Evolutionary conservation across 2,797 vertebrate species (phyloP).

Genomic region (Gobionotothen gibberifrons): DNA sequence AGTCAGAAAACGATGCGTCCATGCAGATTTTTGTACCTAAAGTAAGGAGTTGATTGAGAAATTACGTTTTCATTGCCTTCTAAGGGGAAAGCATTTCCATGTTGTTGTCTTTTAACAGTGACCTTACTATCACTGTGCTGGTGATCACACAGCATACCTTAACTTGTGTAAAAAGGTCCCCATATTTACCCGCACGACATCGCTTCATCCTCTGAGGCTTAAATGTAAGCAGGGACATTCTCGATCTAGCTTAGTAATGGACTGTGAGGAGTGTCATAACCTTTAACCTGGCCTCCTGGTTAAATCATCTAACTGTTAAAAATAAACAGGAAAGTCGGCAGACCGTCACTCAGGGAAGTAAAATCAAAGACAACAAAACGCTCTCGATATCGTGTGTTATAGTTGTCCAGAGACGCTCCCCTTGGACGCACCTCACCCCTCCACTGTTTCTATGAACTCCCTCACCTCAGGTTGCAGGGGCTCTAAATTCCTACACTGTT

Average conservation of each 20-base stretch:
- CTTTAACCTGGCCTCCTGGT: constrained; percentile 33
- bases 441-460: background rate
- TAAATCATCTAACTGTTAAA: constrained; percentile 36
- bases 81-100: background rate
- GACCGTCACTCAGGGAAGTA: background rate
- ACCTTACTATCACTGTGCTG: background rate
- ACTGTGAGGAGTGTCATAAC: constrained; percentile 29
- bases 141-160: background rate
- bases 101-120: background rate
- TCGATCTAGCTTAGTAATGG: constrained; percentile 23
- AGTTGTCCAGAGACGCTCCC: background rate
- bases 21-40: background rate
- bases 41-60: no score
- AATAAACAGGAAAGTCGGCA: constrained; percentile 17
- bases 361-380: background rate
- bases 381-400: background rate
- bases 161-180: background rate
- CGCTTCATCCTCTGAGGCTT: constrained; percentile 38
- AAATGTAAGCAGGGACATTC: constrained; percentile 32
- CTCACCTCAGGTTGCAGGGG: background rate
- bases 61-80: no score
- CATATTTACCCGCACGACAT: background rate
- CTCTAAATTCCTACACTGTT: background rate
- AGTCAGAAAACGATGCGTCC: background rate
- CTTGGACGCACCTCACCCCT: background rate